phyloP scores from a whole-genome alignment of 1,140 invertebrate genomes.

The Mya arenaria region DNA sequence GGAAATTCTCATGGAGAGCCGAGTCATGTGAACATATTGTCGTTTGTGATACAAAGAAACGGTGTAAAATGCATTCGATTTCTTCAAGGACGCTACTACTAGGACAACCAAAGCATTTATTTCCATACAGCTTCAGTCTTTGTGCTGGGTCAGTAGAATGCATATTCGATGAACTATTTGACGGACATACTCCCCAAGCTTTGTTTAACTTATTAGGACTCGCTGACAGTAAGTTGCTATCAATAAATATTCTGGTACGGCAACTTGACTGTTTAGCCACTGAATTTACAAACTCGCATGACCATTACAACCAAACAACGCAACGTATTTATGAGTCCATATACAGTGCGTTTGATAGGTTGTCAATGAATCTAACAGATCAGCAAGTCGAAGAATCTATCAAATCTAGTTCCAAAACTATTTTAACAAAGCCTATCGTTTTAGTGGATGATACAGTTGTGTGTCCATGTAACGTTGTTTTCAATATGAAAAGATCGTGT shows the following conservation, averaged over 20 bases:
- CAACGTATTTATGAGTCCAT: no score
- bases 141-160: not conserved
- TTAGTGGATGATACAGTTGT: slow-evolving; percentile 35
- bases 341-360: not conserved
- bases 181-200: no score
- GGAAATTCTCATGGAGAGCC: slow-evolving; percentile 39
- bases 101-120: not conserved
- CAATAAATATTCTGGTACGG: no score
- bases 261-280: no score
- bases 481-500: slow-evolving; percentile 43
- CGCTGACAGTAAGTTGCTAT: no score
- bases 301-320: no score
- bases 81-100: not conserved
- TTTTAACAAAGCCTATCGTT: not conserved
- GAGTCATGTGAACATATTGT: not conserved
- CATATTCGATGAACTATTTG: not conserved
- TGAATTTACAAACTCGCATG: no score
- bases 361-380: not conserved
- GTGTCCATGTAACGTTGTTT: slow-evolving; percentile 28
- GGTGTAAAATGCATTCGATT: no score
- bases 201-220: no score
- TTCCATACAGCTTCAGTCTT: not conserved
- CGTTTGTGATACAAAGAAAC: no score
- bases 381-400: not conserved
- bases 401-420: not conserved